Base-by-base conservation (phyloP, 2,888 invertebrate genomes). In the Drosophila hamatofila region DNA sequence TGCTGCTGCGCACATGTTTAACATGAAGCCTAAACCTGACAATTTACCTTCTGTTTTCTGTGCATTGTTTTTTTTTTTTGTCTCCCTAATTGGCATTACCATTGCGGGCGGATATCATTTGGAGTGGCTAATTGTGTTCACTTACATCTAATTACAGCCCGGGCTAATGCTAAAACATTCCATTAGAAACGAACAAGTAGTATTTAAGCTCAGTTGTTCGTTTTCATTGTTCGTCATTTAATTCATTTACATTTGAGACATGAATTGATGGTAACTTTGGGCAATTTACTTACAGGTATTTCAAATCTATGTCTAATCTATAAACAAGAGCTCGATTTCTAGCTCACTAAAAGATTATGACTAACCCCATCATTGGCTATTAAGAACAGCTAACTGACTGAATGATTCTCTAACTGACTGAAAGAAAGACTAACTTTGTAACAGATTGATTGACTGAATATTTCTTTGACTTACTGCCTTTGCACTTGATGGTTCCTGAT, bases 1-100 rank as follows among this genome's bases (percentile, higher is more conserved):
- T 89, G 89, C 82, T 41, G 48, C 46, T 82, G 41, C 25, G 35
- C 59, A 48, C 62, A 49, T 21, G 23, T 61, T 21, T 33, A n/a
- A 52, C 35, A 46, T 59, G 44, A 41, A 57, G 35, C 27, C 8
- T n/a, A 39, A n/a, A n/a, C 39, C 39, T 39, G 39, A 39, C 39
- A 61, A 39, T 72, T 18, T 60, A 30, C 7, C 14, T 18, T 30
- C 7, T 16, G 3, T 44, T 33, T 46, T 46, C n/a, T 59, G 25
- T 16, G 37, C 11, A 37, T 48, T 39, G 25, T 35, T 42, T 49
- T 59, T 48, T 21, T 57, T 27, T 57, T 42, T 37, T 27, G 42
- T 35, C 44, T 41, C 9, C 46, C 11, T 70, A 66, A 81, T 83
- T 81, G 70, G 5, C 42, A 63, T 61, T 68, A 54, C 61, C 52